These are phyloP conservation scores for Clarias platycephalus DNA, from an alignment of 2,797 vertebrate species.

Conservation along the genomic window DNA sequence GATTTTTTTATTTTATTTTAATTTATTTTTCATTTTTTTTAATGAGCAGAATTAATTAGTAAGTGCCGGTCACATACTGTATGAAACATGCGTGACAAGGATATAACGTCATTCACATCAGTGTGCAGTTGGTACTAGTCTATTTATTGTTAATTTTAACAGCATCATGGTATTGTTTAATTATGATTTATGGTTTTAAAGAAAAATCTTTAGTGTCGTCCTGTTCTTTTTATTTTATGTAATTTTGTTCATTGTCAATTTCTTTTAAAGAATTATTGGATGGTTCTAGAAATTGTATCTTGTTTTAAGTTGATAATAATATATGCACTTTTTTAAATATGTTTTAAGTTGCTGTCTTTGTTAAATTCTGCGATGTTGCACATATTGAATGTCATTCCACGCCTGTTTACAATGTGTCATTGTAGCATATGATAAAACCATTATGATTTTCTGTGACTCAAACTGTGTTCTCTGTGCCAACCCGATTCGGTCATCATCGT, in stretches of 20 bases:
- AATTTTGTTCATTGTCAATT: not conserved
- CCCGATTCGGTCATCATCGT: not conserved
- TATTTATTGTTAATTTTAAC: conserved; percentile 42
- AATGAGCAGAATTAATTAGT: conserved; percentile 38
- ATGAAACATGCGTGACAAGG: conserved; percentile 26
- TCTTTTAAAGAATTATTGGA: conserved; percentile 15
- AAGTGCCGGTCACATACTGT: conserved; percentile 52
- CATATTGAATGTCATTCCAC: conserved; percentile 37
- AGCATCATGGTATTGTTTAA: conserved; percentile 8
- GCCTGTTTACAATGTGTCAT: conserved; percentile 34
- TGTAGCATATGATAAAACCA: conserved; percentile 15
- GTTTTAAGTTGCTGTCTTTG: conserved; percentile 36
- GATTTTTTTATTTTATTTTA: not conserved
- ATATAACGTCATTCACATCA: conserved; percentile 19
- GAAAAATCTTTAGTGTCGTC: conserved; percentile 13
- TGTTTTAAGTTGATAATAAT: conserved; percentile 28
- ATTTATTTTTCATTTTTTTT: not conserved
- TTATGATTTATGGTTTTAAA: not conserved
- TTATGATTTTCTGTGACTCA: conserved; percentile 14
- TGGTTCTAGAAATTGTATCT: conserved; percentile 6
- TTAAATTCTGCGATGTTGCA: conserved; percentile 41
- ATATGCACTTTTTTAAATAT: conserved; percentile 36
- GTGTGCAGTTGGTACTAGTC: conserved; percentile 34
- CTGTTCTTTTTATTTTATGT: conserved; percentile 17
- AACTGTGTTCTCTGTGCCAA: conserved; percentile 40